These are phyloP conservation scores for Bombus superbus DNA, from an alignment of 1,140 invertebrate genomes.

Conservation along the genomic window DNA sequence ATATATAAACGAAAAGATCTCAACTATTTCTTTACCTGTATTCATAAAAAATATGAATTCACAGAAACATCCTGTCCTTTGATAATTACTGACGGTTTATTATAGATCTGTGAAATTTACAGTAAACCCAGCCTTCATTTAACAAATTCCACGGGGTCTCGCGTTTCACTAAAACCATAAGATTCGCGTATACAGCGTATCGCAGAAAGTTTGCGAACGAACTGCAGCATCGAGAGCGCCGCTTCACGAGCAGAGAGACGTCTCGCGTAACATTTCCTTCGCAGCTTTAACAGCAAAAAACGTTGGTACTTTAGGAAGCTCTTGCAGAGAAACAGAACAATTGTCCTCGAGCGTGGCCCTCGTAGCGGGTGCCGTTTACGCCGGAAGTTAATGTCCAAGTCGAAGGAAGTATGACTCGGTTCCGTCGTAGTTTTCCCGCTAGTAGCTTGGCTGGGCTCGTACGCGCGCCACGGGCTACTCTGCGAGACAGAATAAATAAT, in stretches of 20 bases:
- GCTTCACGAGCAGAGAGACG: neutral
- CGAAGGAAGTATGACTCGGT: slow-evolving; percentile 33
- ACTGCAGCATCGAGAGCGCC: neutral
- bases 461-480: neutral
- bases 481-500: slow-evolving; percentile 55
- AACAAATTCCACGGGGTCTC: neutral
- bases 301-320: neutral
- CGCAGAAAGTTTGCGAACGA: neutral
- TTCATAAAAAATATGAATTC: too few relatives aligned
- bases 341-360: slow-evolving; percentile 11
- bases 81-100: too few relatives aligned
- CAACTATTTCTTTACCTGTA: too few relatives aligned
- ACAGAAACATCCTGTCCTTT: too few relatives aligned
- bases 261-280: slow-evolving; percentile 22
- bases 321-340: slow-evolving; percentile 27
- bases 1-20: too few relatives aligned
- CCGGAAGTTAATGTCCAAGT: slow-evolving; percentile 52
- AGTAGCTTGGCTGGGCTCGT: neutral
- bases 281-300: slow-evolving; percentile 9
- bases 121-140: neutral
- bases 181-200: neutral
- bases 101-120: too few relatives aligned
- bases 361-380: slow-evolving; percentile 40
- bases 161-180: neutral
- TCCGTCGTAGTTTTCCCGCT: slow-evolving; percentile 23